Percentiles rank a stretch among this genome's conserved stretches.
Conservation (phyloP, 2,113 vertebrate species). For the Telmatochromis sp. region DNA sequence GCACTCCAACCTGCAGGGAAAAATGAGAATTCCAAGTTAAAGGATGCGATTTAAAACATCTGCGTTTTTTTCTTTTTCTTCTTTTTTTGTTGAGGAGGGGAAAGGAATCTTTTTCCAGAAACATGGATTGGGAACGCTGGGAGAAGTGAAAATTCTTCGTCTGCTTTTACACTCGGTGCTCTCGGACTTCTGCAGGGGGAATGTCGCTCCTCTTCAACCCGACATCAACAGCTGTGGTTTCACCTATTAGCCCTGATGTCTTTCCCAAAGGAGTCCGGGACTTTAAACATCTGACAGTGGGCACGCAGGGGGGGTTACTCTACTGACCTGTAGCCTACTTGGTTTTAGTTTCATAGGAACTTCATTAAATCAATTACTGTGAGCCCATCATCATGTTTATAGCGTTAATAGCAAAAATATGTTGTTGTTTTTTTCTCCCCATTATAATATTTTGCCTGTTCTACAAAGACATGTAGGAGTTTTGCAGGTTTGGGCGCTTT, state of each 20-base stretch:
- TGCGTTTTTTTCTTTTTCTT: background rate
- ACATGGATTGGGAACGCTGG: background rate
- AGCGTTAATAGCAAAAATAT: background rate
- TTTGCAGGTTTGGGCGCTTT: background rate
- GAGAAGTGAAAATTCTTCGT: background rate
- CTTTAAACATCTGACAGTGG: conserved; percentile 82
- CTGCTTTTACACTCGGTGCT: conserved; percentile 31
- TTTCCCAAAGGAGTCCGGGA: conserved; percentile 80
- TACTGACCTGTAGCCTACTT: conserved; percentile 80
- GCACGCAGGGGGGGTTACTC: conserved; percentile 77
- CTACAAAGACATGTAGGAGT: background rate
- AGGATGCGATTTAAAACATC: background rate
- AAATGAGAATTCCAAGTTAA: background rate
- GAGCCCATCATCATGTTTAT: conserved; percentile 82
- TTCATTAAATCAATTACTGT: conserved; percentile 93
- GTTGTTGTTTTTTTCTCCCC: background rate
- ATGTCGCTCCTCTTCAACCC: conserved; percentile 63
- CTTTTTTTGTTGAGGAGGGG: background rate
- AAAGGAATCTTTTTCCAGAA: background rate
- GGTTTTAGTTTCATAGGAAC: conserved; percentile 85
- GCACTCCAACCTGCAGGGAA: background rate
- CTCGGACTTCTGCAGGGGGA: conserved; percentile 25
- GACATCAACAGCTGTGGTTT: conserved; percentile 77
- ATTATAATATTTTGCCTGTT: background rate
- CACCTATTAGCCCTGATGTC: conserved; percentile 88